Evolutionary conservation across 2,888 invertebrate species (phyloP), one percentile per base, ranked within the genome.

Genomic region (Andrena camellia): DNA sequence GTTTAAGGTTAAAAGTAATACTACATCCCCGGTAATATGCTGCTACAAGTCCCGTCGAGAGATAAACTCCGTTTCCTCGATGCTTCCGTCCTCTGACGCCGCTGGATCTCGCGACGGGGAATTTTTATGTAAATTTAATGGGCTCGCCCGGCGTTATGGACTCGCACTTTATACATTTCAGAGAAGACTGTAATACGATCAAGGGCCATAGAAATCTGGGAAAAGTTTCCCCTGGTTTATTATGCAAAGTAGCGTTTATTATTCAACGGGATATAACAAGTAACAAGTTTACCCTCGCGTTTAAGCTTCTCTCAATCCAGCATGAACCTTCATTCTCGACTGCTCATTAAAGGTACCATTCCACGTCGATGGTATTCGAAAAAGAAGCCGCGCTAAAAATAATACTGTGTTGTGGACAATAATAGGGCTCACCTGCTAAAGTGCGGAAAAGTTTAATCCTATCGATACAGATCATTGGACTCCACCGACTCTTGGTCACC

Each of bases 111-210:
- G 48, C 62, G 52, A 59, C 69, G 63, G 33, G 52, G 71, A 79
- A 88, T 84, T 88, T 88, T 88, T 86, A 88, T 88, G 88, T 68
- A 88, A 88, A 88, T 88, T 85, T 85, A 88, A 88, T 82, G 85
- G 72, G 78, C 72, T 69, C 69, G 72, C 62, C 42, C 57, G 62
- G 70, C 79, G 77, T 88, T 85, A 88, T 73, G 79, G 69, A 83
- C 81, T 75, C 82, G 42, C 76, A 77, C 76, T 86, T 88, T 85
- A 83, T 78, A 74, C 79, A 71, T 69, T 72, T 77, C 84, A 83
- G 78, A 81, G 84, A 80, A 73, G 62, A 63, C 35, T 54, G 78
- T 85, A 85, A 85, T 67, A 54, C 83, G 83, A 87, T 81, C 87
- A 68, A 78, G 70, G 70, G 57, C 74, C 60, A 26, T 33, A 66